Percentiles rank a stretch among this genome's conserved stretches.
phyloP scores from a whole-genome alignment of 2,797 vertebrate species.

The Bradypus variegatus region DNA sequence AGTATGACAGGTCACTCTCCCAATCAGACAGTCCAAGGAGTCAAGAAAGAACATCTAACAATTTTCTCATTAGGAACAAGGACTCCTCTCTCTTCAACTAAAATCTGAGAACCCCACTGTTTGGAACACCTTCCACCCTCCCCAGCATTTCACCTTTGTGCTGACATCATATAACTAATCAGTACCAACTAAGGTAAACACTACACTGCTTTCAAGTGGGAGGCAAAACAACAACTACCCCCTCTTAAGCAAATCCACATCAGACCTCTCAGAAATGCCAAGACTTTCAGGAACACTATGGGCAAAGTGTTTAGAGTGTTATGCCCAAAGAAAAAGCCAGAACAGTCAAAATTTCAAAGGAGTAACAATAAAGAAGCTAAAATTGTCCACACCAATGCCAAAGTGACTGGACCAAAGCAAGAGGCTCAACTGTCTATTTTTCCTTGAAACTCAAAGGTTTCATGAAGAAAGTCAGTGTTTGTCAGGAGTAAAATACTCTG shows the following conservation, averaged over 20 bases:
- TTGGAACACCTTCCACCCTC: not conserved
- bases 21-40: not conserved
- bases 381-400: not conserved
- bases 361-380: slow-evolving; percentile 8
- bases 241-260: slow-evolving; percentile 26
- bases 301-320: not conserved
- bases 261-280: slow-evolving; percentile 41
- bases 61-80: not conserved
- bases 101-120: not conserved
- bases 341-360: not conserved
- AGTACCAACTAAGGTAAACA: slow-evolving; percentile 43
- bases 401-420: not conserved
- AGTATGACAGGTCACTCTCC: not conserved
- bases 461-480: not conserved
- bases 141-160: slow-evolving; percentile 19
- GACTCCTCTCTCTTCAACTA: not conserved
- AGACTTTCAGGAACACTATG: slow-evolving; percentile 28
- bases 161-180: slow-evolving; percentile 30
- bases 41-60: slow-evolving; percentile 16
- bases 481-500: not conserved
- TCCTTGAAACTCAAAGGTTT: not conserved
- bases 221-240: slow-evolving; percentile 10
- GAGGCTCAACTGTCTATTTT: not conserved
- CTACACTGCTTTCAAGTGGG: not conserved
- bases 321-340: not conserved